Percentiles rank a stretch among this genome's conserved stretches.
Conservation (phyloP, 2,797 vertebrate species). For the Xerus rutilus region DNA sequence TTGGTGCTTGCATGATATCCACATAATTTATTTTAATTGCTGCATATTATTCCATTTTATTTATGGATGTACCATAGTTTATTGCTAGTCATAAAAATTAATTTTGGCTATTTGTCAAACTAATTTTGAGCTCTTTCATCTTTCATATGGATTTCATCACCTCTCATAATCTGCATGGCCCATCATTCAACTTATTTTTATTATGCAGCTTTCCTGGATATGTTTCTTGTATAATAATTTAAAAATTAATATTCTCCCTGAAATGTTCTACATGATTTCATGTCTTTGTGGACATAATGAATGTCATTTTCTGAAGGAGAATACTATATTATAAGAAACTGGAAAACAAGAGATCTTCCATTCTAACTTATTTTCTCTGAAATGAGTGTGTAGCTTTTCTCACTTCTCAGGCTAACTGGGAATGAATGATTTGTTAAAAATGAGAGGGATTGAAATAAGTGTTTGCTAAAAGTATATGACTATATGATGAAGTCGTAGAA, state of each 20-base stretch:
- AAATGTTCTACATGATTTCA: not conserved
- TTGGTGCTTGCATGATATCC: not conserved
- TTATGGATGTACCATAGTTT: conserved; percentile 62
- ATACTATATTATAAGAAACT: not conserved
- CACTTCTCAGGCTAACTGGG: not conserved
- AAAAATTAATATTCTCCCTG: conserved; percentile 33
- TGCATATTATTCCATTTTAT: conserved; percentile 65
- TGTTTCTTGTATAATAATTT: conserved; percentile 43
- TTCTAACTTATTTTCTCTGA: not conserved
- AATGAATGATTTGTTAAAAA: not conserved
- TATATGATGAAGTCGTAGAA: not conserved
- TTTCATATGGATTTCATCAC: conserved; percentile 43
- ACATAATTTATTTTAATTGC: conserved; percentile 66
- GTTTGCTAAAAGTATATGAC: not conserved
- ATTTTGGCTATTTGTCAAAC: conserved; percentile 60
- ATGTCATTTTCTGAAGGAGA: not conserved
- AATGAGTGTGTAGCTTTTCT: not conserved
- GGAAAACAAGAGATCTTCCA: not conserved
- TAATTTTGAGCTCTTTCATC: conserved; percentile 64
- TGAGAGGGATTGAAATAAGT: not conserved
- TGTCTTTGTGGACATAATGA: not conserved
- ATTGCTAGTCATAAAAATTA: conserved; percentile 75
- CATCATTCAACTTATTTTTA: conserved; percentile 57
- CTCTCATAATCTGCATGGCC: conserved; percentile 22
- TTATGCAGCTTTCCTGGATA: conserved; percentile 5